These are phyloP conservation scores for Theocolax elegans DNA, from an alignment of 1,140 invertebrate species.

Conservation along the genomic window DNA sequence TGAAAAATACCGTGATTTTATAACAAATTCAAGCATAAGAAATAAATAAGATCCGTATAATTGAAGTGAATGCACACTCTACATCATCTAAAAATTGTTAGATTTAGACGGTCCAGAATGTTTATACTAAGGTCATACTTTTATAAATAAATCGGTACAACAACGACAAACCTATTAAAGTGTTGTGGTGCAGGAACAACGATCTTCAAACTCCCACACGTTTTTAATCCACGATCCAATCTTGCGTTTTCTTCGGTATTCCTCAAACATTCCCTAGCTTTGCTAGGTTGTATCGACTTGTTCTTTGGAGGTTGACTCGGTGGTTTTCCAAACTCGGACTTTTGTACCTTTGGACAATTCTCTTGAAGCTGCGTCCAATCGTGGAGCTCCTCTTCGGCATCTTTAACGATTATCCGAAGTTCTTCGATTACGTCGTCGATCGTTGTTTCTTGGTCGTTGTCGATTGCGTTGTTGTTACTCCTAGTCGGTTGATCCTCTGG, in stretches of 20 bases:
- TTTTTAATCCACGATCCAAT: slow-evolving; percentile 7
- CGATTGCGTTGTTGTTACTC: slow-evolving; percentile 49
- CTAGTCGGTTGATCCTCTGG: slow-evolving; percentile 66
- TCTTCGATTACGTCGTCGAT: slow-evolving; percentile 90
- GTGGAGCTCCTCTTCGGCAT: slow-evolving; percentile 79
- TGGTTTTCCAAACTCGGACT: neutral
- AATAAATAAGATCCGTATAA: too few species aligned
- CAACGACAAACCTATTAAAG: neutral
- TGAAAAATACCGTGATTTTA: too few species aligned
- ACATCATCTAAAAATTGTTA: too few species aligned
- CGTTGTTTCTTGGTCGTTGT: slow-evolving; percentile 83
- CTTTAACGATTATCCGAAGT: slow-evolving; percentile 84
- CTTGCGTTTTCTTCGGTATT: slow-evolving; percentile 77
- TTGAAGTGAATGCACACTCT: too few species aligned
- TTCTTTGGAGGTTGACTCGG: neutral
- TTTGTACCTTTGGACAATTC: neutral
- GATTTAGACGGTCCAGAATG: too few species aligned
- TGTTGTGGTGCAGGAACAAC: slow-evolving; percentile 59
- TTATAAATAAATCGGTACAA: too few species aligned
- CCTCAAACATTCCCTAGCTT: slow-evolving; percentile 8
- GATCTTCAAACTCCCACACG: slow-evolving; percentile 63
- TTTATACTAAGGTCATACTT: too few species aligned
- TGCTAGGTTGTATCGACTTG: neutral
- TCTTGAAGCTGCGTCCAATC: slow-evolving; percentile 51
- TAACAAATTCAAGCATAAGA: too few species aligned